Percentiles rank a stretch among this genome's conserved stretches.
Conservation (phyloP, 2,113 vertebrate genomes). For the Hippocampus comes region DNA sequence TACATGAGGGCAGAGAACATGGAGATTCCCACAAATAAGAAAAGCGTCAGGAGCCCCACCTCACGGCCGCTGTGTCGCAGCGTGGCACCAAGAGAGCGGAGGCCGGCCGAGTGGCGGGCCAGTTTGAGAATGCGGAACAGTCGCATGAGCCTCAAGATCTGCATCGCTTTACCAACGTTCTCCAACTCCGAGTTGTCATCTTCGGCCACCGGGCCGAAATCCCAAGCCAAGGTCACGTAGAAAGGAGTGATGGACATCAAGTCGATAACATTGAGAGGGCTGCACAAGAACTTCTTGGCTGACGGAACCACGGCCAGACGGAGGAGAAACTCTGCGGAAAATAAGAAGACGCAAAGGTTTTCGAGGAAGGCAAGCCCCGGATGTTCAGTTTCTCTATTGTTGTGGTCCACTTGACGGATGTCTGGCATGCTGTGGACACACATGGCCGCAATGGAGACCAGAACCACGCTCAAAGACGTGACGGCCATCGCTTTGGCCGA, state of each 20-base stretch:
- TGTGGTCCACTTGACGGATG: too few species aligned
- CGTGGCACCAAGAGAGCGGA: slow-evolving; percentile 87
- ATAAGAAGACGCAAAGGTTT: slow-evolving; percentile 83
- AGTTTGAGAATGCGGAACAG: slow-evolving; percentile 96
- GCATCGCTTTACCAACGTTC: slow-evolving; percentile 94
- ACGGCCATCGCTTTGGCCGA: too few species aligned
- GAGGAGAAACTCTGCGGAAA: slow-evolving; percentile 84
- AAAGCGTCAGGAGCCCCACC: slow-evolving; percentile 87
- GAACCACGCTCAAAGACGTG: too few species aligned
- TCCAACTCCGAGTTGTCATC: slow-evolving; percentile 85
- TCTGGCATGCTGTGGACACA: too few species aligned
- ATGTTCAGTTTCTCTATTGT: too few species aligned
- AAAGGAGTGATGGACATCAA: slow-evolving; percentile 88
- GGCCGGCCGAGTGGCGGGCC: slow-evolving; percentile 89
- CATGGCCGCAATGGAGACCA: too few species aligned
- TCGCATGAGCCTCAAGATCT: slow-evolving; percentile 88
- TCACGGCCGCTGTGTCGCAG: slow-evolving; percentile 88
- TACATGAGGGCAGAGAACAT: slow-evolving; percentile 92
- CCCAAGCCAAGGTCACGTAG: slow-evolving; percentile 83
- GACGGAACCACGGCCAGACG: slow-evolving; percentile 82
- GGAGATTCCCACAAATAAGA: slow-evolving; percentile 90
- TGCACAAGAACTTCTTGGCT: slow-evolving; percentile 83
- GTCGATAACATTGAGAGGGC: slow-evolving; percentile 89
- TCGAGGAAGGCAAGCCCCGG: too few species aligned
- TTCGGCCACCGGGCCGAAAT: slow-evolving; percentile 68